Percentiles rank a stretch among this genome's conserved stretches.
Evolutionary conservation across 2,113 vertebrate species (phyloP).

Genomic region (Xenus cinereus): DNA sequence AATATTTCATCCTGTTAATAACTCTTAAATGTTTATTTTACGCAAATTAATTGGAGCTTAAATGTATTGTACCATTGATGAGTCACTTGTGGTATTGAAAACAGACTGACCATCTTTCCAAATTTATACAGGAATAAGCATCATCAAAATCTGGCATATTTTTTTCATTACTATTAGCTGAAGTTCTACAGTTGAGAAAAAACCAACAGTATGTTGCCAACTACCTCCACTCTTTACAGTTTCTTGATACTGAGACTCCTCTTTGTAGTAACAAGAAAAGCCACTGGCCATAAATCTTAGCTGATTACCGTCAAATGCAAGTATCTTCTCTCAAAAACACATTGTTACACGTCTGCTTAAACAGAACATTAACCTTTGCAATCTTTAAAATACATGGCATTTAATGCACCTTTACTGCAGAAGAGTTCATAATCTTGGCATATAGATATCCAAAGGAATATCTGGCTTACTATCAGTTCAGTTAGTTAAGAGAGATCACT

Average conservation of each 20-base stretch:
- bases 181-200: not conserved
- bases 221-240: not conserved
- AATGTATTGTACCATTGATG: not conserved
- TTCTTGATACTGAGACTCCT: not conserved
- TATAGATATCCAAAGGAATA: not conserved
- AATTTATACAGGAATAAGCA: not conserved
- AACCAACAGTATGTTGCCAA: rapidly evolving
- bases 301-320: not conserved
- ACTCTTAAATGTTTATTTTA: not conserved
- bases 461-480: not conserved
- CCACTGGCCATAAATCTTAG: not conserved
- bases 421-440: not conserved
- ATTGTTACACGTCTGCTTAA: not conserved
- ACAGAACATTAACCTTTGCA: not conserved
- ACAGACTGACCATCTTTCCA: not conserved
- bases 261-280: not conserved
- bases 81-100: not conserved
- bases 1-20: not conserved
- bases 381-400: not conserved
- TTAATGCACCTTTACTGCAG: not conserved
- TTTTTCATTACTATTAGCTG: not conserved
- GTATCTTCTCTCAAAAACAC: not conserved
- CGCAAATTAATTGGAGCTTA: not conserved
- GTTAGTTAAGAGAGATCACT: not conserved
- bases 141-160: not conserved